These are phyloP conservation scores for Macropis europaea DNA, from an alignment of 2,888 invertebrate genomes.

Conservation along the genomic window DNA sequence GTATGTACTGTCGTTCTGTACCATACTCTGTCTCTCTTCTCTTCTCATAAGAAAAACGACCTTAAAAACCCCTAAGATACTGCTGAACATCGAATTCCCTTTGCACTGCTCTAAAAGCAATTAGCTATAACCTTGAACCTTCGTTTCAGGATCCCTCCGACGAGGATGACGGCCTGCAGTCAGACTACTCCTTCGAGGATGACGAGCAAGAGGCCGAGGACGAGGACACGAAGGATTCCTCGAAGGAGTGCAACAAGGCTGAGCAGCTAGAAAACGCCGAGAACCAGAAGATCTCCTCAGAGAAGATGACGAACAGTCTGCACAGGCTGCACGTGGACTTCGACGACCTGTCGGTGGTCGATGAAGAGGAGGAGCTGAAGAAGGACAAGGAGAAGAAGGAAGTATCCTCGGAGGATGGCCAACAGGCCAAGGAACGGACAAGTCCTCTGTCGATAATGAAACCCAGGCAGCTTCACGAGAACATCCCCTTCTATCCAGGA, in stretches of 20 bases:
- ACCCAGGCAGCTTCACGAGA: constrained; percentile 59
- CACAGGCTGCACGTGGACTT: constrained; percentile 80
- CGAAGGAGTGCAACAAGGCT: constrained; percentile 63
- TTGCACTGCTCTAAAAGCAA: not conserved
- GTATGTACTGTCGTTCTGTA: no score
- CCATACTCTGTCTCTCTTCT: no score
- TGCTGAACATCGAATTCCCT: no score
- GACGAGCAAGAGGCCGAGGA: constrained; percentile 70
- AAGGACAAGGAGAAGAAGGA: constrained; percentile 68
- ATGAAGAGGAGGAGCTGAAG: constrained; percentile 83
- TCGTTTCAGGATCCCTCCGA: constrained; percentile 70
- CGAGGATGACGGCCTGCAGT: constrained; percentile 62
- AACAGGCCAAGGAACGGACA: constrained; percentile 33
- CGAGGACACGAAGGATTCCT: constrained; percentile 73
- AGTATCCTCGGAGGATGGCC: constrained; percentile 11
- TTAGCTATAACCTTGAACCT: not conserved
- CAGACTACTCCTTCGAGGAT: constrained; percentile 67
- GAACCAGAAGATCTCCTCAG: constrained; percentile 81
- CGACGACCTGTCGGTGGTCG: constrained; percentile 89
- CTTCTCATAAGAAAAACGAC: no score
- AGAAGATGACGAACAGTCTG: constrained; percentile 74
- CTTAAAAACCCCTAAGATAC: no score
- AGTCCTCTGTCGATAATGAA: constrained; percentile 31
- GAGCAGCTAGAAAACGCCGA: constrained; percentile 75
- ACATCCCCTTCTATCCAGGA: constrained; percentile 60